phyloP scores from a whole-genome alignment of 2,113 vertebrate genomes.

The Pygoscelis adeliae region DNA sequence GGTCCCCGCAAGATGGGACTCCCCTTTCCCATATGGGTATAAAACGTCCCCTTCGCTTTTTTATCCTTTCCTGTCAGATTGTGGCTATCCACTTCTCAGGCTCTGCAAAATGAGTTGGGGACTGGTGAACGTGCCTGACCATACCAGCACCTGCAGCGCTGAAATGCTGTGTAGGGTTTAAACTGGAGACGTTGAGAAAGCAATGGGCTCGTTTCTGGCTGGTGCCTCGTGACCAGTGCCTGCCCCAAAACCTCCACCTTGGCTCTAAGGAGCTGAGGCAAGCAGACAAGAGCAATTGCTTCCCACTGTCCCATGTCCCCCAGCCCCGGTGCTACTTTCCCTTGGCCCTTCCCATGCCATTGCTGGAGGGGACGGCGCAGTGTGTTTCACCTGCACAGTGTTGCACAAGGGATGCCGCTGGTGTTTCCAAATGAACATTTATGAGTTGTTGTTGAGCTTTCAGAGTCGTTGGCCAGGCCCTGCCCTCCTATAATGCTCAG shows the following conservation, averaged over 20 bases:
- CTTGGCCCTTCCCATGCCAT: not conserved
- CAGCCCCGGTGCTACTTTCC: not conserved
- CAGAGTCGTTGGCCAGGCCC: not conserved
- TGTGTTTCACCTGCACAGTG: rapidly evolving
- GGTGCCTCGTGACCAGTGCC: not conserved
- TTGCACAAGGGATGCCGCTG: not conserved
- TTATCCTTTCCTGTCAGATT: not conserved
- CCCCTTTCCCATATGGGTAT: not conserved
- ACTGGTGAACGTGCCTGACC: rapidly evolving
- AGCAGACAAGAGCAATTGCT: not conserved
- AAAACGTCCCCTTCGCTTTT: not conserved
- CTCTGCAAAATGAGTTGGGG: not conserved
- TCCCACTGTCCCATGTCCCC: not conserved
- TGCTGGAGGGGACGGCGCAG: not conserved
- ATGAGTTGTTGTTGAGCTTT: not conserved
- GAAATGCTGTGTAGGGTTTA: rapidly evolving
- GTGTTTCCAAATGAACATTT: not conserved
- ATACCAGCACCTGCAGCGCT: not conserved
- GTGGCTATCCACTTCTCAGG: not conserved
- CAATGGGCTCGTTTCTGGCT: rapidly evolving
- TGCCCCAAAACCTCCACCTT: not conserved
- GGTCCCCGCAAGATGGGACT: not conserved
- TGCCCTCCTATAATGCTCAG: not conserved
- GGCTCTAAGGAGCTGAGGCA: not conserved
- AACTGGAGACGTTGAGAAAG: not conserved